These are phyloP conservation scores for Dendrolimus kikuchii DNA, from an alignment of 1,140 invertebrate genomes.

Conservation along the genomic window DNA sequence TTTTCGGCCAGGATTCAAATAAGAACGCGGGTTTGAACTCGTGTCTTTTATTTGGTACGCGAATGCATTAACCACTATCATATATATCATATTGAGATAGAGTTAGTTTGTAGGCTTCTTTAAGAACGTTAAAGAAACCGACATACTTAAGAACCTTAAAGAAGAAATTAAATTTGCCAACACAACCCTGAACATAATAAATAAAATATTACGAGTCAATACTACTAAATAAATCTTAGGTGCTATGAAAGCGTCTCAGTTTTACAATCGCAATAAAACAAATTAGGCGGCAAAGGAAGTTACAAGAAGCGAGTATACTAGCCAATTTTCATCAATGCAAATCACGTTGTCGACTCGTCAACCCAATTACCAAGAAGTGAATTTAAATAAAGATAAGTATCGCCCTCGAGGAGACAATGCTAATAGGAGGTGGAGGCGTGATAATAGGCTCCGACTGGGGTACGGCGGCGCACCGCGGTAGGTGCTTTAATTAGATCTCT, in stretches of 20 bases:
- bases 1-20: no score
- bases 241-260: slow-evolving; percentile 17
- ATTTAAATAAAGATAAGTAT: slow-evolving; percentile 73
- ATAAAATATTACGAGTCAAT: no score
- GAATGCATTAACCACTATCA: no score
- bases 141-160: no score
- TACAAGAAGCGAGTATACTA: slow-evolving; percentile 46
- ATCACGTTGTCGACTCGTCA: slow-evolving; percentile 71
- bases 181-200: no score
- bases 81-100: no score
- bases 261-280: slow-evolving; percentile 46
- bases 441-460: slow-evolving; percentile 63
- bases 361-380: slow-evolving; percentile 71
- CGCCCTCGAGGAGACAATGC: slow-evolving; percentile 69
- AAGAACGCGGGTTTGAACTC: no score
- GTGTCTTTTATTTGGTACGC: no score
- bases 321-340: slow-evolving; percentile 70
- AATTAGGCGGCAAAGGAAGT: slow-evolving; percentile 52
- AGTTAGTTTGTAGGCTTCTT: no score
- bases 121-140: no score
- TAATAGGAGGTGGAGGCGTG: slow-evolving; percentile 65
- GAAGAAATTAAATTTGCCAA: no score
- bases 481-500: slow-evolving; percentile 68
- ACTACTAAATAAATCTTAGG: slow-evolving; percentile 12
- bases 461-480: slow-evolving; percentile 48